Percentiles rank a stretch among this genome's conserved stretches.
phyloP scores from a whole-genome alignment of 2,797 vertebrate genomes.

The Pyrrhura leucotis region DNA sequence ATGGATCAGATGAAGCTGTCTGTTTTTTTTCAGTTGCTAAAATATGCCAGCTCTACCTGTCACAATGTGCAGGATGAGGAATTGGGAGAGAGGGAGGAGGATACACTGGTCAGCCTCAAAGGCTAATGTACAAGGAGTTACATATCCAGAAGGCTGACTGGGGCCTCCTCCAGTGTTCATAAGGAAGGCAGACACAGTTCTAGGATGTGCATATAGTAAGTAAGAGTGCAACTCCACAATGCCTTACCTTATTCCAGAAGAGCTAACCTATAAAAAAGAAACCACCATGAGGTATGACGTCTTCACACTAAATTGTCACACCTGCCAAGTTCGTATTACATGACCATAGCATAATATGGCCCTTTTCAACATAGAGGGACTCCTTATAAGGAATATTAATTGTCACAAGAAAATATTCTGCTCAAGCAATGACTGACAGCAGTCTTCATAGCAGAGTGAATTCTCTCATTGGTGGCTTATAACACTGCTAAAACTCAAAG shows the following conservation, averaged over 20 bases:
- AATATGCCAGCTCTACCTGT: not conserved
- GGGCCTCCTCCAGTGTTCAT: not conserved
- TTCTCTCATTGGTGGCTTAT: not conserved
- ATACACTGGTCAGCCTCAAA: not conserved
- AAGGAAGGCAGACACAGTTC: not conserved
- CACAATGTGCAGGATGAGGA: fast-evolving
- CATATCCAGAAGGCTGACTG: not conserved
- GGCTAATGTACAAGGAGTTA: not conserved
- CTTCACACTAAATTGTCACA: not conserved
- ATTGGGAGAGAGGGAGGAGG: not conserved
- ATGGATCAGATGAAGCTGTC: not conserved
- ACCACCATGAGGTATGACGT: not conserved
- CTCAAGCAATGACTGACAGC: not conserved
- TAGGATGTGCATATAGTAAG: not conserved
- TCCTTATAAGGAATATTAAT: not conserved
- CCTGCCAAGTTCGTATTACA: not conserved
- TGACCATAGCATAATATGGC: not conserved
- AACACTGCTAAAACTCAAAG: not conserved
- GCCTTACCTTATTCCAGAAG: not conserved
- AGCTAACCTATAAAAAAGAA: not conserved
- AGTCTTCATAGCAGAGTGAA: not conserved
- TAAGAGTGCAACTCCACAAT: not conserved
- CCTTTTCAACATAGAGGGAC: not conserved
- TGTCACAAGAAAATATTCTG: not conserved
- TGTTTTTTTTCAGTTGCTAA: not conserved